phyloP scores from a whole-genome alignment of 2,888 invertebrate genomes.

The Neoaliturus tenellus region DNA sequence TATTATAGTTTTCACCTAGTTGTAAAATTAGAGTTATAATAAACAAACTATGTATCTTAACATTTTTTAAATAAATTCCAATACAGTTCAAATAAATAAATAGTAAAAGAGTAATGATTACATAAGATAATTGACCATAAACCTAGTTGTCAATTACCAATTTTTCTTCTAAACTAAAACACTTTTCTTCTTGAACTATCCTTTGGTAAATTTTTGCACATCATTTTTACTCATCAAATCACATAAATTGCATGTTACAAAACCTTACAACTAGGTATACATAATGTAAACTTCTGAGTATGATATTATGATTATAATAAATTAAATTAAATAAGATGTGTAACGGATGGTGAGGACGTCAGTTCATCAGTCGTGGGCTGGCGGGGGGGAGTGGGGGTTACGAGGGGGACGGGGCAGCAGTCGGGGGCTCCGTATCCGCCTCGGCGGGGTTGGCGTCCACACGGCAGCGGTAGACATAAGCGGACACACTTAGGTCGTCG shows the following conservation, averaged over 20 bases:
- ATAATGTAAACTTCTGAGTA: not conserved
- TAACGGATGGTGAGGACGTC: not conserved
- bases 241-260: too few relatives aligned
- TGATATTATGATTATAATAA: not conserved
- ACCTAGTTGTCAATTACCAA: too few relatives aligned
- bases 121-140: too few relatives aligned
- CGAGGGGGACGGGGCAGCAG: conserved; percentile 5
- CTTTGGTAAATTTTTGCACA: too few relatives aligned
- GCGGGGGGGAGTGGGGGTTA: not conserved
- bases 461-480: conserved; percentile 77
- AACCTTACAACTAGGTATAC: not conserved
- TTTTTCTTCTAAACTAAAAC: too few relatives aligned
- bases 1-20: not conserved
- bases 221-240: too few relatives aligned
- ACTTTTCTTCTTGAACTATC: too few relatives aligned
- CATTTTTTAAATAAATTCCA: not conserved
- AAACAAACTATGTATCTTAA: too few relatives aligned
- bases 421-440: conserved; percentile 29
- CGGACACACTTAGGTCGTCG: conserved; percentile 77
- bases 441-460: conserved; percentile 52
- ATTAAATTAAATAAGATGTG: not conserved
- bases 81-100: too few relatives aligned
- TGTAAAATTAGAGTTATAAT: not conserved
- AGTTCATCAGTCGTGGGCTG: not conserved
- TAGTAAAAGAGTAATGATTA: too few relatives aligned